Evolutionary conservation across 2,888 invertebrate genomes (phyloP).

Genomic region (Axea sp.): DNA sequence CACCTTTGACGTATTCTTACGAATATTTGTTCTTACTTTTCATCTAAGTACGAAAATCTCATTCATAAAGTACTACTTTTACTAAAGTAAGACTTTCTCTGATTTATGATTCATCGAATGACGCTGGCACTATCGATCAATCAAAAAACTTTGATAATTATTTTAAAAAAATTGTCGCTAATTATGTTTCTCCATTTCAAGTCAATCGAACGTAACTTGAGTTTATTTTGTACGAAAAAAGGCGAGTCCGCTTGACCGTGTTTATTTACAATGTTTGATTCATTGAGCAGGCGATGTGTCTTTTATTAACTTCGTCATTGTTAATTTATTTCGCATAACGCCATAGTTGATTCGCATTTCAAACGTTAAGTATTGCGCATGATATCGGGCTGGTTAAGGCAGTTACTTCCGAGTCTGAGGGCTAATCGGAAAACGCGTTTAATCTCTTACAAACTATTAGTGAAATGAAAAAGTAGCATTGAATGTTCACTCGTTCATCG

Average conservation of each 20-base stretch:
- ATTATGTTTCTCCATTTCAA: slow-evolving; percentile 32
- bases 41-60: slow-evolving; percentile 37
- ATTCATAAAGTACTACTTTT: slow-evolving; percentile 38
- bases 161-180: slow-evolving; percentile 16
- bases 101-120: slow-evolving; percentile 11
- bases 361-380: slow-evolving; percentile 14
- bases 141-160: slow-evolving; percentile 5
- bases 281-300: slow-evolving; percentile 47
- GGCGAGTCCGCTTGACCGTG: slow-evolving; percentile 34
- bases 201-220: slow-evolving; percentile 51
- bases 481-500: slow-evolving; percentile 1
- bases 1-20: too few species aligned
- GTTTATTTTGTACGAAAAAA: slow-evolving; percentile 44
- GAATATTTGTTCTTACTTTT: background rate
- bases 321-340: background rate
- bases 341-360: background rate
- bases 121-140: slow-evolving; percentile 11
- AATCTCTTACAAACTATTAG: slow-evolving; percentile 8
- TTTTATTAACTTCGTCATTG: slow-evolving; percentile 9
- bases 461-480: slow-evolving; percentile 29
- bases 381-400: slow-evolving; percentile 48
- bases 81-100: slow-evolving; percentile 26
- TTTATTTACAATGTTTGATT: slow-evolving; percentile 49
- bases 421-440: slow-evolving; percentile 21
- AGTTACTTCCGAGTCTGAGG: slow-evolving; percentile 24